Evolutionary conservation across 2,113 vertebrate species (phyloP), one percentile per base, ranked within the genome.

Genomic region (Gnathonemus echidnorhynchus): DNA sequence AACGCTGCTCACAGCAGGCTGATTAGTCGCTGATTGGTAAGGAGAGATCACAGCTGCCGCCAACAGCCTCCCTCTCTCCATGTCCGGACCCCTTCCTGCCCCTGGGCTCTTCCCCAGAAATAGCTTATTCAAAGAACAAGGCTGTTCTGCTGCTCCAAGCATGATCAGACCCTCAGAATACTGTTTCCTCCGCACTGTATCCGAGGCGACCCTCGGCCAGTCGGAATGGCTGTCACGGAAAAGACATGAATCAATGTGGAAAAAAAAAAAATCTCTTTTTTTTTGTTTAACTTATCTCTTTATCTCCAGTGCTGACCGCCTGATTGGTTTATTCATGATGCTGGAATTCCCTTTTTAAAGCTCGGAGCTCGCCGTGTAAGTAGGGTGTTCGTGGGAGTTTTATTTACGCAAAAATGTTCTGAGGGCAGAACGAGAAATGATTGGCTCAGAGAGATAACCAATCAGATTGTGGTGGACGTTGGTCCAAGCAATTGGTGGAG

Each of bases 311-410:
- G 17, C 86, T 39, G 50, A 27, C n/a, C 7, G 13, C 50, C 31
- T 52, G 27, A 87, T 85, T 42, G 39, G 83, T 53, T 87, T 53
- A 87, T 87, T 87, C 50, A 87, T 31, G n/a, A 53, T 87, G 31
- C 24, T 1, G 86, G 50, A 56, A 35, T 56, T 53, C 31, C 86
- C 86, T 19, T 50, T 87, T 35, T 87, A 50, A 52, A 48, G 11
- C 27, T 49, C 21, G 24, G 70, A 17, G 70, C 70, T 80, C 3
- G 83, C 7, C 5, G 21, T 48, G 35, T 52, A 35, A 19, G 50
- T 53, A 6, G 13, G 17, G 17, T 7, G 53, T 56, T 56, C 5
- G 53, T 56, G 19, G 53, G 19, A 56, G 53, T 56, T 56, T 56
- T 56, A 56, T 56, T 56, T 56, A 56, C 19, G 0, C 19, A 56